Conservation (phyloP, 2,888 invertebrate genomes). For the Melinopterus prodromus region DNA sequence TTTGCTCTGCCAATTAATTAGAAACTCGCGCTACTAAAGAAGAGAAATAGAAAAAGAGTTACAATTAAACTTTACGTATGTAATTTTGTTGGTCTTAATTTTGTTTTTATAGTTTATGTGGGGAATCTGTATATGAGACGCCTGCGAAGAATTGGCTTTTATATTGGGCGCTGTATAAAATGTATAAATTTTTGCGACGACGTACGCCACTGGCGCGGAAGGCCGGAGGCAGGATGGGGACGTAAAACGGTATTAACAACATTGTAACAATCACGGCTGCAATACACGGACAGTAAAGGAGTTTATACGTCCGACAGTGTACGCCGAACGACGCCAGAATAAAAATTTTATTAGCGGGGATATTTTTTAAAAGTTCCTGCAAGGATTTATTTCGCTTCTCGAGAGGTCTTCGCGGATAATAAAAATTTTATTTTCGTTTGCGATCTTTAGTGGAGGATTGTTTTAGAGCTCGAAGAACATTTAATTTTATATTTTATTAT, state of each 20-base stretch:
- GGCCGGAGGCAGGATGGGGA: not conserved
- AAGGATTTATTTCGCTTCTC: no score
- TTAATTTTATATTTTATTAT: no score
- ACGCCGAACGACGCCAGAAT: not conserved
- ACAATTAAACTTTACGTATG: no score
- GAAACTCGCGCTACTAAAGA: not conserved
- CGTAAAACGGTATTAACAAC: constrained; percentile 4
- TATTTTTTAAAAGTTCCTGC: not conserved
- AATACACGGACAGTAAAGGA: not conserved
- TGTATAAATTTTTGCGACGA: not conserved
- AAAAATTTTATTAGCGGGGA: not conserved
- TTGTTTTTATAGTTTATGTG: not conserved
- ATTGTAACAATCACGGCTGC: not conserved
- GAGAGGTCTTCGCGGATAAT: not conserved
- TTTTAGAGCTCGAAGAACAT: no score
- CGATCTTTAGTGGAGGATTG: no score
- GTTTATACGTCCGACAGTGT: not conserved
- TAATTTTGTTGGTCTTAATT: not conserved
- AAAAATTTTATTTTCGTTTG: not conserved
- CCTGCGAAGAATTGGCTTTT: not conserved
- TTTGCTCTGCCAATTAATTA: not conserved
- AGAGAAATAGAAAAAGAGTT: no score
- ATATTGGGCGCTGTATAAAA: not conserved
- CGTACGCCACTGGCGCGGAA: not conserved
- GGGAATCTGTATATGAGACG: not conserved